Evolutionary conservation across 2,888 invertebrate genomes (phyloP).

Genomic region (Mythimna albipuncta): DNA sequence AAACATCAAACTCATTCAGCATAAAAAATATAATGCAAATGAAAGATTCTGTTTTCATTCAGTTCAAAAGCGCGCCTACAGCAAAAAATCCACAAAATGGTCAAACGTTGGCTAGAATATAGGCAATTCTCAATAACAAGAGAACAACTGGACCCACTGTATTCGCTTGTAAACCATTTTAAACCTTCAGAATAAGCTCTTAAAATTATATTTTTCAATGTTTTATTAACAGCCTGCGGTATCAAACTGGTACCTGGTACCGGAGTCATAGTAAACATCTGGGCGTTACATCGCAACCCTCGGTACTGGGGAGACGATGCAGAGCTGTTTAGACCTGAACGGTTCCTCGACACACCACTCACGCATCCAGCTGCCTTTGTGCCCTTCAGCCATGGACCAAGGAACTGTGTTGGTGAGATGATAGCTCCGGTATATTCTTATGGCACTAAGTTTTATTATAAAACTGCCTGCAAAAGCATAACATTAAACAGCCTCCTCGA

Average conservation of each 20-base stretch:
- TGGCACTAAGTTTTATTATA: not conserved
- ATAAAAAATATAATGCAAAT: too few species aligned
- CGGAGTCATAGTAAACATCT: conserved; percentile 55
- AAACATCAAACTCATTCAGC: too few species aligned
- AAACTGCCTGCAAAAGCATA: not conserved
- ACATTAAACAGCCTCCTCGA: not conserved
- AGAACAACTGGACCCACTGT: too few species aligned
- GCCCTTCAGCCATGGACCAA: conserved; percentile 70
- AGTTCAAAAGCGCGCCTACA: too few species aligned
- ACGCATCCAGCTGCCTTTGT: conserved; percentile 68
- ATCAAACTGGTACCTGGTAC: conserved; percentile 18
- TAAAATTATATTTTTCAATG: not conserved
- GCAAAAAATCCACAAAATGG: too few species aligned
- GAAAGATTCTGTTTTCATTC: too few species aligned
- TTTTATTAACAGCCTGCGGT: conserved; percentile 8
- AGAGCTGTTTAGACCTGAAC: conserved; percentile 69
- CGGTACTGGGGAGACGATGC: conserved; percentile 73
- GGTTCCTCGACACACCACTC: conserved; percentile 64
- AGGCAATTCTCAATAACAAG: too few species aligned
- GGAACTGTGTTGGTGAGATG: conserved; percentile 43
- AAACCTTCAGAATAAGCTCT: not conserved
- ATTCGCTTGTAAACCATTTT: too few species aligned
- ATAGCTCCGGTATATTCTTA: not conserved
- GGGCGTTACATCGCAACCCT: conserved; percentile 76
- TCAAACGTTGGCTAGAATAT: too few species aligned